These are phyloP conservation scores for Oryzaephilus surinamensis DNA, from an alignment of 1,140 invertebrate genomes.

Conservation along the genomic window DNA sequence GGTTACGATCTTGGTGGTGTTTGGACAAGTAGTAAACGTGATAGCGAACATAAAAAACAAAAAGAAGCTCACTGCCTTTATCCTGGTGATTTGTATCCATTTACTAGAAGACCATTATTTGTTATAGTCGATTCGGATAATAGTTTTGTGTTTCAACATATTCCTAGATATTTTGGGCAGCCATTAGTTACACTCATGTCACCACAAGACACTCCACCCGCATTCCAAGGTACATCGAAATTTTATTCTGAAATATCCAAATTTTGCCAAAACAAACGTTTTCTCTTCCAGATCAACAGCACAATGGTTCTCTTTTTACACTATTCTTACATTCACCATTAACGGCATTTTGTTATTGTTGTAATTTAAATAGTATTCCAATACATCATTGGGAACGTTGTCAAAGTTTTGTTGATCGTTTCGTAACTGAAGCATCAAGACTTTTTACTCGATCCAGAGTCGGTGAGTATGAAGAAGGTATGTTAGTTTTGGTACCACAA, in stretches of 20 bases:
- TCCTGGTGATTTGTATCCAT: slow-evolving; percentile 86
- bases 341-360: slow-evolving; percentile 86
- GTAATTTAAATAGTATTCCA: slow-evolving; percentile 76
- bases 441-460: slow-evolving; percentile 72
- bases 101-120: slow-evolving; percentile 84
- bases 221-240: slow-evolving; percentile 58
- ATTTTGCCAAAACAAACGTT: not conserved
- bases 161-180: slow-evolving; percentile 87
- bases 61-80: slow-evolving; percentile 84
- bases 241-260: too few relatives aligned
- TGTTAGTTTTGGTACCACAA: slow-evolving; percentile 11
- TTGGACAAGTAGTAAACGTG: slow-evolving; percentile 72
- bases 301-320: slow-evolving; percentile 89
- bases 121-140: slow-evolving; percentile 93
- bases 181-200: slow-evolving; percentile 92
- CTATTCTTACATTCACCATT: slow-evolving; percentile 90
- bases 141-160: slow-evolving; percentile 86
- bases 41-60: slow-evolving; percentile 49
- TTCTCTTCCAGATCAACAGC: slow-evolving; percentile 63
- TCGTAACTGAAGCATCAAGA: slow-evolving; percentile 78
- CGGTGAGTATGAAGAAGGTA: slow-evolving; percentile 49
- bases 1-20: slow-evolving; percentile 90
- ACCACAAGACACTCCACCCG: slow-evolving; percentile 76
- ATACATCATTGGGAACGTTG: slow-evolving; percentile 85
- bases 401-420: slow-evolving; percentile 77